These are phyloP conservation scores for Ammodytes dubius DNA, from an alignment of 2,113 vertebrate species.

Conservation along the genomic window DNA sequence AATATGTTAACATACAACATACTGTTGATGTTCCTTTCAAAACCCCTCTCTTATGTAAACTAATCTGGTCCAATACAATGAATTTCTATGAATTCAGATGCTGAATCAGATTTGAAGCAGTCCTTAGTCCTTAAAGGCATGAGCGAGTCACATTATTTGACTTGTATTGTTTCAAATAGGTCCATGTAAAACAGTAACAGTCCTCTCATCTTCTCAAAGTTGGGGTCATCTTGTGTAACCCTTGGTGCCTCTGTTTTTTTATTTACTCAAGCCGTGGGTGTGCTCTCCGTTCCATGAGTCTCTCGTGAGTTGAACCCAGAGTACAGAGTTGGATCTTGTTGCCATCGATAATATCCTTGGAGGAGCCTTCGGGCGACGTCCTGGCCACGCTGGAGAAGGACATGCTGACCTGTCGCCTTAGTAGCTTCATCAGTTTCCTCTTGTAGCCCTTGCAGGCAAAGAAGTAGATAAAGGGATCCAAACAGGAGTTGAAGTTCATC, in stretches of 20 bases:
- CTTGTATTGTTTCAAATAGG: neutral
- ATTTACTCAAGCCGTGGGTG: neutral
- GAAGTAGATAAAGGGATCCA: conserved; percentile 98
- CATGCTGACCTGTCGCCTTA: conserved; percentile 89
- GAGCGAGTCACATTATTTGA: neutral
- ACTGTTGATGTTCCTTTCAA: neutral
- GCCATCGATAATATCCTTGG: conserved; percentile 79
- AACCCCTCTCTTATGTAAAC: neutral
- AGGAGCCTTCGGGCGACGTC: conserved; percentile 91
- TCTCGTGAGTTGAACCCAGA: conserved; percentile 14
- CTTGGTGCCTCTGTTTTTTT: neutral
- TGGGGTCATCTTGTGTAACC: neutral
- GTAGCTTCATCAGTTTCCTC: conserved; percentile 91
- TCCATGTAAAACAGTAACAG: neutral
- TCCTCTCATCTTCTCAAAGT: neutral
- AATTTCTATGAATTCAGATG: neutral
- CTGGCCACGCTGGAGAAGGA: conserved; percentile 92
- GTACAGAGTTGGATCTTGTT: conserved; percentile 77
- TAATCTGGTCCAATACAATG: neutral
- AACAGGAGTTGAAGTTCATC: conserved; percentile 96
- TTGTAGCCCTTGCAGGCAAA: conserved; percentile 99
- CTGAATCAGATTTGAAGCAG: neutral
- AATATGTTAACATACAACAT: conserved; percentile 6
- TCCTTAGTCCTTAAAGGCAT: neutral
- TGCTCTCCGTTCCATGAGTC: conserved; percentile 42